Base-by-base conservation (phyloP, 1,140 invertebrate genomes). In the Oedothorax gibbosus region DNA sequence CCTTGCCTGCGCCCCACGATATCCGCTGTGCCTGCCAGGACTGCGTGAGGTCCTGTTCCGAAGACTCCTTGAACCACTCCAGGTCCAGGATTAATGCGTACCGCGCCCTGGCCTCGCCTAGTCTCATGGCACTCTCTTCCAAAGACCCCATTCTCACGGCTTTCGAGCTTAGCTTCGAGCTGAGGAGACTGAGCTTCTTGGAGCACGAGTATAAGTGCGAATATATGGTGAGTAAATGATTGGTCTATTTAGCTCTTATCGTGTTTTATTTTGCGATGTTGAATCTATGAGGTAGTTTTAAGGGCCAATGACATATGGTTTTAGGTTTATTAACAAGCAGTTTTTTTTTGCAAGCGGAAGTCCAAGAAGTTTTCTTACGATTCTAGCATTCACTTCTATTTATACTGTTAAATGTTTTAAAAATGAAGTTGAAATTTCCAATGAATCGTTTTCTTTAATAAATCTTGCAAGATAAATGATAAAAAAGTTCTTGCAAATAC, bases 121-220 rank as follows among this genome's bases (percentile, higher is more conserved):
- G 96, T n/a, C 93, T 98, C 71, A 97, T 98, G 88, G 95, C 95
- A 9, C 92, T 99, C 11, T 97, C 96, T 77, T 97, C 96, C 87
- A 98, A 98, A 90, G 98, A 99, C 91, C 98, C 98, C 15, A 98
- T 99, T 86, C 92, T 99, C 77, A 98, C 97, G 2, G 97, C 98
- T 54, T 99, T 99, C 90, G 97, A 99, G 91, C 93, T 99, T 20
- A 98, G 96, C 73, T 98, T 97, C 96, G 97, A 99, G 90, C 92
- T 99, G 71, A 93, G 97, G 65, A 93, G 97, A 78, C 93, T 99
- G 35, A 97, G 96, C 86, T 96, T 97, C 87, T 93, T 99, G 88
- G 98, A 99, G 90, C 97, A 99, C 90, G 98, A 99, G 91, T 99
- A 99, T 90, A 97, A 98, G 88, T 90, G 88, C 60, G 93, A 94